Evolutionary conservation across 2,113 vertebrate species (phyloP).

Genomic region (Pachypanchax playfairii): DNA sequence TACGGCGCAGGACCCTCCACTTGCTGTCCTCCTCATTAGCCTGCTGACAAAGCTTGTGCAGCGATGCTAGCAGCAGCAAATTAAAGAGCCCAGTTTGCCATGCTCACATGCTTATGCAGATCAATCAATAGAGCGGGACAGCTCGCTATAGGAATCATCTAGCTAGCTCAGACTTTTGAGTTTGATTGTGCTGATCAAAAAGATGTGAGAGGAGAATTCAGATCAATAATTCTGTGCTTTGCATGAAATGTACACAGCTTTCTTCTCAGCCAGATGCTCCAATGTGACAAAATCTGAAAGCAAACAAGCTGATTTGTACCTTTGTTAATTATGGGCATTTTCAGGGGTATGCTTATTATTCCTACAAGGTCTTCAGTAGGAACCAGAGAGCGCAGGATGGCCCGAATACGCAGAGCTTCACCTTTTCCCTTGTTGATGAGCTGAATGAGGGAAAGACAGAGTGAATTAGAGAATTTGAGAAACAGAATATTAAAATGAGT

Average conservation of each 20-base stretch:
- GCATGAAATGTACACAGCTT: conserved; percentile 23
- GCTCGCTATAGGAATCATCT: conserved; percentile 54
- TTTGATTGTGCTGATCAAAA: conserved; percentile 66
- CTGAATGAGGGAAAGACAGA: conserved; percentile 65
- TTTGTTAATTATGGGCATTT: conserved; percentile 92
- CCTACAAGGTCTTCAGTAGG: conserved; percentile 96
- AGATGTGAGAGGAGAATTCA: conserved; percentile 57
- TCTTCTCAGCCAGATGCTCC: neutral
- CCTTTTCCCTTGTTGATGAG: conserved; percentile 98
- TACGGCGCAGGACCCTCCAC: conserved; percentile 22
- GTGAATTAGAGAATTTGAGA: neutral
- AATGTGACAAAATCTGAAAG: neutral
- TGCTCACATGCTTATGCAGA: conserved; percentile 50
- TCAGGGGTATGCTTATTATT: conserved; percentile 96
- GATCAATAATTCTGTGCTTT: conserved; percentile 46
- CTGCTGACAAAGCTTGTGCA: conserved; percentile 46
- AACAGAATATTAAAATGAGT: neutral
- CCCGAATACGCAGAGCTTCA: conserved; percentile 96
- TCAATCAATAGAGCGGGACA: conserved; percentile 67
- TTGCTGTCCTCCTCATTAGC: conserved; percentile 39
- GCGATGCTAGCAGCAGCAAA: conserved; percentile 44
- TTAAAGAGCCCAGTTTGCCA: conserved; percentile 42
- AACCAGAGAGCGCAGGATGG: conserved; percentile 96
- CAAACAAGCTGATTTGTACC: conserved; percentile 74
- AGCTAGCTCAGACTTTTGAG: conserved; percentile 57